These are phyloP conservation scores for Homalodisca vitripennis DNA, from an alignment of 1,140 invertebrate species.

Conservation along the genomic window DNA sequence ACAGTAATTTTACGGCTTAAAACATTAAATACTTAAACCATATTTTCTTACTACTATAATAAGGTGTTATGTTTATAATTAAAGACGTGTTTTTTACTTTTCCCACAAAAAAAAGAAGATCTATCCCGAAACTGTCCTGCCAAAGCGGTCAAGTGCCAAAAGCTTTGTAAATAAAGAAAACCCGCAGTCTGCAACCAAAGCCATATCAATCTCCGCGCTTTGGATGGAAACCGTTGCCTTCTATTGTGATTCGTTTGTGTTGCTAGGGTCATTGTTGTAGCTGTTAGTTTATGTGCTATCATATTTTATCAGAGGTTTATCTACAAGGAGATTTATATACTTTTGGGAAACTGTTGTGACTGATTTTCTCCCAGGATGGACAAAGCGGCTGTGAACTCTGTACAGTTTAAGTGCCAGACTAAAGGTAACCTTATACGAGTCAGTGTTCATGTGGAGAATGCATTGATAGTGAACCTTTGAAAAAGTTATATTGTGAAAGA, in stretches of 20 bases:
- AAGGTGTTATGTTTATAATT: too few relatives aligned
- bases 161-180: not conserved
- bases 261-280: not conserved
- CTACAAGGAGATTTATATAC: not conserved
- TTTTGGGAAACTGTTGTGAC: not conserved
- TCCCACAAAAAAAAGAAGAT: too few relatives aligned
- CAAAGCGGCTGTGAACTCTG: too few relatives aligned
- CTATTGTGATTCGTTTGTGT: not conserved
- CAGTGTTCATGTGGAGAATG: too few relatives aligned
- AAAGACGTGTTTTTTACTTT: too few relatives aligned
- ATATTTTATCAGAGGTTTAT: not conserved
- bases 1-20: too few relatives aligned
- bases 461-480: too few relatives aligned
- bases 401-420: slow-evolving; percentile 1
- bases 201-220: not conserved
- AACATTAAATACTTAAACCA: too few relatives aligned
- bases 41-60: too few relatives aligned
- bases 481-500: too few relatives aligned
- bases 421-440: not conserved
- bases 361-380: too few relatives aligned
- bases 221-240: not conserved
- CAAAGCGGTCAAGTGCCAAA: slow-evolving; percentile 3
- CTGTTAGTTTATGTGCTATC: not conserved
- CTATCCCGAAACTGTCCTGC: too few relatives aligned
- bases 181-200: not conserved